Percentiles rank a stretch among this genome's conserved stretches.
These are phyloP conservation scores for Axinella damicornis DNA, from an alignment of 37 sponge, comb jelly and placozoan genomes.

Conservation along the genomic window DNA sequence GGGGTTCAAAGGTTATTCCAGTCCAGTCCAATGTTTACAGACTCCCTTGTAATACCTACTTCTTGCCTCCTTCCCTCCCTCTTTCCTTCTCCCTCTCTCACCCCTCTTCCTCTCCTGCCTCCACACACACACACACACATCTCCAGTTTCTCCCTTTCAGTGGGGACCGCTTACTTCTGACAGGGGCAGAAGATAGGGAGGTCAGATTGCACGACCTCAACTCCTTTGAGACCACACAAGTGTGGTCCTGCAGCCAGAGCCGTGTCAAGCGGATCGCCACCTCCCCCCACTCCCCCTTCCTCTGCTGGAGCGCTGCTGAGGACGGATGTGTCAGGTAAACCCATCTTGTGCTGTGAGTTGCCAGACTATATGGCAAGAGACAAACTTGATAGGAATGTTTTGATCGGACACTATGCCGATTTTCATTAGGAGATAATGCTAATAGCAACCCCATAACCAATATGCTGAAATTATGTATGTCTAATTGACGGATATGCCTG, in stretches of 20 bases:
- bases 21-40: no score
- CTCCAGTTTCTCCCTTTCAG: conserved; percentile 74
- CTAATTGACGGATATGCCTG: no score
- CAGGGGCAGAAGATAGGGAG: conserved; percentile 89
- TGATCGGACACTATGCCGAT: no score
- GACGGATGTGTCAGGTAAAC: conserved; percentile 85
- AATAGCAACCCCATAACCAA: no score
- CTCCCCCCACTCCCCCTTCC: conserved; percentile 52
- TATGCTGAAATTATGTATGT: no score
- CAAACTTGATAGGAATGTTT: no score
- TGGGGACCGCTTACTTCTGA: conserved; percentile 62
- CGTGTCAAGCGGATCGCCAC: conserved; percentile 88
- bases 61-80: neutral
- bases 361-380: no score
- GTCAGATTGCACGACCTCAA: conserved; percentile 77
- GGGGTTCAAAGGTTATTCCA: no score
- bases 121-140: neutral
- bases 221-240: conserved; percentile 51
- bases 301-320: conserved; percentile 89
- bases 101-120: neutral
- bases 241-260: conserved; percentile 67
- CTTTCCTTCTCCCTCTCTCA: neutral
- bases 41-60: neutral
- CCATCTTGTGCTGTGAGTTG: no score
- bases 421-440: no score